phyloP scores from a whole-genome alignment of 2,113 vertebrate species.

The Pimephales promelas region DNA sequence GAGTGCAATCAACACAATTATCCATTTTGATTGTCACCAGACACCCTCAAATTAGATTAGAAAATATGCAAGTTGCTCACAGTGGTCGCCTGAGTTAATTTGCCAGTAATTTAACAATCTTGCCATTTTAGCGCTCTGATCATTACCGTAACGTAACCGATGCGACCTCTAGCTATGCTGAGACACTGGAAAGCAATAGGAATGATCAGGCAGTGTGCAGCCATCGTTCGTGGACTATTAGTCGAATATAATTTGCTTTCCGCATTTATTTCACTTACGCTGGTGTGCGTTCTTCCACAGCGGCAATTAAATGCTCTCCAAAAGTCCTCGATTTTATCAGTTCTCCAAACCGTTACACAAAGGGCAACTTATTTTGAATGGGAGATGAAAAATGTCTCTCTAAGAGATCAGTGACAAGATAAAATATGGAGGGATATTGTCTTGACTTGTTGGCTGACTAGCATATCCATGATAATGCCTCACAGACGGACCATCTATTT shows the following conservation, averaged over 20 bases:
- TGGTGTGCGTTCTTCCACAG: background rate
- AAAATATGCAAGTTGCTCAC: conserved; percentile 52
- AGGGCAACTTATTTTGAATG: conserved; percentile 19
- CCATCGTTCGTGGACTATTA: conserved; percentile 44
- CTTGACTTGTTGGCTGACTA: conserved; percentile 58
- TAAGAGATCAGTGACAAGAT: conserved; percentile 30
- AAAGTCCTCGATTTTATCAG: conserved; percentile 29
- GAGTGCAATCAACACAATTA: conserved; percentile 56
- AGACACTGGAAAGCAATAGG: conserved; percentile 29
- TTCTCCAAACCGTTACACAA: conserved; percentile 9
- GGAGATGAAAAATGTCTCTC: conserved; percentile 27
- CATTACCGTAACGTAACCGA: conserved; percentile 40
- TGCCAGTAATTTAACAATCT: conserved; percentile 47
- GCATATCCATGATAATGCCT: conserved; percentile 54
- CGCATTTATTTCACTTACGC: conserved; percentile 17
- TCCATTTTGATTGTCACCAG: conserved; percentile 56
- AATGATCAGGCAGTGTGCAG: conserved; percentile 38
- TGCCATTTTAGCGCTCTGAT: conserved; percentile 44
- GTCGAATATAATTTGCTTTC: conserved; percentile 39
- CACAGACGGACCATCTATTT: conserved; percentile 60
- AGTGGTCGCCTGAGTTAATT: conserved; percentile 51
- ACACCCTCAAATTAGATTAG: conserved; percentile 55
- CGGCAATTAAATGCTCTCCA: conserved; percentile 27
- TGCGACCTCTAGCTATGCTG: conserved; percentile 36
- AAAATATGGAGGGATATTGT: conserved; percentile 40